A percentile compares a stretch with the other conserved stretches of the same genome.
phyloP scores from a whole-genome alignment of 2,888 invertebrate species.

The Macrophya alboannulata region DNA sequence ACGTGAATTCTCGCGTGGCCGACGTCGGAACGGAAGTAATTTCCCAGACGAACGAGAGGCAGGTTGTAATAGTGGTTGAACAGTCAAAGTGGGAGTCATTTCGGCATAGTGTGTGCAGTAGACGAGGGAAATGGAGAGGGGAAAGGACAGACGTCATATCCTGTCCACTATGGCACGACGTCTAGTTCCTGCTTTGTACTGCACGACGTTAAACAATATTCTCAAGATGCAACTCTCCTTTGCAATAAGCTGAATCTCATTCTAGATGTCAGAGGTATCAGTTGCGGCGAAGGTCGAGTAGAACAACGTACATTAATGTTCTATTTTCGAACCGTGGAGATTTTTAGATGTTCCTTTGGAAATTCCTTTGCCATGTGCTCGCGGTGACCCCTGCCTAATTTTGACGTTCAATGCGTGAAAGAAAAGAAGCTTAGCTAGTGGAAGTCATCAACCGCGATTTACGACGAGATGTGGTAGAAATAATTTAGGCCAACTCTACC shows the following conservation, averaged over 20 bases:
- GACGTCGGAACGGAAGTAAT: conserved; percentile 77
- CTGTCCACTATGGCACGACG: conserved; percentile 70
- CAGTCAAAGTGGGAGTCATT: conserved; percentile 80
- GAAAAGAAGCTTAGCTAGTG: neutral
- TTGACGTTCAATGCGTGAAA: neutral
- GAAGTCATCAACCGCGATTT: conserved; percentile 29
- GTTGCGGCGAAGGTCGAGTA: neutral
- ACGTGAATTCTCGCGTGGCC: conserved; percentile 11
- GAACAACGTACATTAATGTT: neutral
- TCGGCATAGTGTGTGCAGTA: conserved; percentile 69
- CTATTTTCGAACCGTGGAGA: neutral
- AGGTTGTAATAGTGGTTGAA: conserved; percentile 78
- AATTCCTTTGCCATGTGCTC: neutral
- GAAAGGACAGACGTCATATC: conserved; percentile 77
- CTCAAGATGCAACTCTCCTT: neutral
- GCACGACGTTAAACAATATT: neutral
- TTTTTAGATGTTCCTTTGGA: neutral
- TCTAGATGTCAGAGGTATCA: neutral
- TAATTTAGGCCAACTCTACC: conserved; percentile 16
- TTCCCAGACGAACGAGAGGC: conserved; percentile 77
- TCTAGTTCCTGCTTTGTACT: conserved; percentile 42
- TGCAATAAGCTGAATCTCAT: neutral
- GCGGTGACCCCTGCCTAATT: neutral
- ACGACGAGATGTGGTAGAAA: neutral
- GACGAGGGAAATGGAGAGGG: conserved; percentile 65